Percentiles rank a stretch among this genome's conserved stretches.
phyloP scores from a whole-genome alignment of 2,888 invertebrate species.

The Apamea epomidion region DNA sequence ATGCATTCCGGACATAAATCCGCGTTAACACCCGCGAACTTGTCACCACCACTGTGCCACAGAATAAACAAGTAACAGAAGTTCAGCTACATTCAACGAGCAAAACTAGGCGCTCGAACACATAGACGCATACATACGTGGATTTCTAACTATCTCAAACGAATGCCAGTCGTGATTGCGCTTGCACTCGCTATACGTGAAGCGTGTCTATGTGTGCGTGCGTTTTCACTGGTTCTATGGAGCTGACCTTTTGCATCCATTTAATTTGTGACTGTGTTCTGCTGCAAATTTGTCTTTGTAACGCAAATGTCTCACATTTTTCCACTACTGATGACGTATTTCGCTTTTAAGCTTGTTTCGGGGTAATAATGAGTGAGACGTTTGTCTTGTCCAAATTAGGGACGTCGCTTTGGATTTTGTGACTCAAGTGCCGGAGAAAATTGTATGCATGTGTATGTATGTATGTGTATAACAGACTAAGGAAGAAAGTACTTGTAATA shows the following conservation, averaged over 20 bases:
- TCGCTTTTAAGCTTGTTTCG: slow-evolving; percentile 43
- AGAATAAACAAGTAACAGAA: slow-evolving; percentile 18
- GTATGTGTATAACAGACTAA: neutral
- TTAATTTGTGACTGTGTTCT: slow-evolving; percentile 17
- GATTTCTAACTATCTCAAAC: neutral
- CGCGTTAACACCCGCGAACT: slow-evolving; percentile 62
- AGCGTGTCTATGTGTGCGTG: neutral
- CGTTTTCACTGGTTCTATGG: neutral
- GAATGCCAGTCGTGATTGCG: neutral
- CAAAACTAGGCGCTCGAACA: neutral
- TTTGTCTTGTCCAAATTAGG: slow-evolving; percentile 27
- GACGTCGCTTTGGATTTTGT: neutral
- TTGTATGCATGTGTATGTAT: neutral
- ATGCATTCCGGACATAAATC: slow-evolving; percentile 67
- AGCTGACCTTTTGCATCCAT: neutral
- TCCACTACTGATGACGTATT: slow-evolving; percentile 58
- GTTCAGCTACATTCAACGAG: no score
- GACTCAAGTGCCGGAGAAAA: neutral
- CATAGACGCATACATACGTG: neutral
- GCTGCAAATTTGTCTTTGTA: slow-evolving; percentile 57
- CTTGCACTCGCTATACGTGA: neutral
- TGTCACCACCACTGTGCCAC: slow-evolving; percentile 55
- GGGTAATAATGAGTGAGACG: slow-evolving; percentile 27
- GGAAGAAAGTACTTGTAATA: neutral
- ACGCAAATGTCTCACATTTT: slow-evolving; percentile 65